phyloP scores from a whole-genome alignment of 2,888 invertebrate genomes.

The Polyommatus iphigenia region DNA sequence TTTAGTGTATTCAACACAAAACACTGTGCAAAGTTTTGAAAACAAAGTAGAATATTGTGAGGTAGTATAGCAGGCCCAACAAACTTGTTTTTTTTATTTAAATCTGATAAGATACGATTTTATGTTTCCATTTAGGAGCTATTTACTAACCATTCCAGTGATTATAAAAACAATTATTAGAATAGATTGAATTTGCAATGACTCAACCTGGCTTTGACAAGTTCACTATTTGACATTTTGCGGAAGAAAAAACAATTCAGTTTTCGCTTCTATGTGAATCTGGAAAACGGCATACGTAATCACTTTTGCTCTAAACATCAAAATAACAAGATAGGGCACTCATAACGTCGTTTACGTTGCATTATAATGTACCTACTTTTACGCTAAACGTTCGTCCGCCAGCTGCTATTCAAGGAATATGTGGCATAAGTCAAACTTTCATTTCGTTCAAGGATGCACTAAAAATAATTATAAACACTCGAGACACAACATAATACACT shows the following conservation, averaged over 20 bases:
- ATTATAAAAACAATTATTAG: slow-evolving; percentile 33
- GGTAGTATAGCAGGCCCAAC: background rate
- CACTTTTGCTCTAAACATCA: slow-evolving; percentile 47
- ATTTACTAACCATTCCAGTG: background rate
- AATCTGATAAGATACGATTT: slow-evolving; percentile 8
- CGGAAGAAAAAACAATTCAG: slow-evolving; percentile 68
- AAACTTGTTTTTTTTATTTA: background rate
- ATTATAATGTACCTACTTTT: slow-evolving; percentile 66
- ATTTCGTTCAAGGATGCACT: slow-evolving; percentile 79
- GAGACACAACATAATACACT: slow-evolving; percentile 53
- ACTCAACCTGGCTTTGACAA: slow-evolving; percentile 79
- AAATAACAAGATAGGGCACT: slow-evolving; percentile 55
- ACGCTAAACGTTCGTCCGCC: slow-evolving; percentile 74
- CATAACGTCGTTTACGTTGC: slow-evolving; percentile 62
- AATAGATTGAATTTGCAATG: slow-evolving; percentile 65
- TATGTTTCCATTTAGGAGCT: too few relatives aligned
- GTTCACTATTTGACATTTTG: slow-evolving; percentile 77
- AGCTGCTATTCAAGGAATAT: slow-evolving; percentile 81
- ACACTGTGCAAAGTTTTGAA: background rate
- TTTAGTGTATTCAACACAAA: background rate
- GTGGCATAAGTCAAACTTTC: slow-evolving; percentile 81
- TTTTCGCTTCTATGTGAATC: slow-evolving; percentile 54
- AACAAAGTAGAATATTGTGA: background rate
- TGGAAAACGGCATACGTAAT: slow-evolving; percentile 51
- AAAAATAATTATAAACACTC: slow-evolving; percentile 77